These are phyloP conservation scores for Lepidochitona cinerea DNA, from an alignment of 2,888 invertebrate species.

Conservation along the genomic window DNA sequence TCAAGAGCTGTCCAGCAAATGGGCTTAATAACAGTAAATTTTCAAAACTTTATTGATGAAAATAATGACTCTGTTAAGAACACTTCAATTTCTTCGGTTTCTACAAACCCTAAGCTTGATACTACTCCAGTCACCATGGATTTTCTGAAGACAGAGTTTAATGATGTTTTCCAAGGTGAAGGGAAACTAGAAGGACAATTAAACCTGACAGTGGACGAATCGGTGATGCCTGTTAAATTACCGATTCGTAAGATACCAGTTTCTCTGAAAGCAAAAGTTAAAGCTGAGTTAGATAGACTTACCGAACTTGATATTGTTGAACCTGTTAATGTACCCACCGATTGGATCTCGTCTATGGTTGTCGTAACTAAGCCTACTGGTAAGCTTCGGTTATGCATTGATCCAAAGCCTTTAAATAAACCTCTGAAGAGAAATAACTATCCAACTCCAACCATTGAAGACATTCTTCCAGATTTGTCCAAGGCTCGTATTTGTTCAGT, in stretches of 20 bases:
- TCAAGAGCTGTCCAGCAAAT: not conserved
- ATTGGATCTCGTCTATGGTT: conserved; percentile 30
- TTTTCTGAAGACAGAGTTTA: not conserved
- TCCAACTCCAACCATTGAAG: conserved; percentile 16
- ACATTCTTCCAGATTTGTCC: conserved; percentile 12
- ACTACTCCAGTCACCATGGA: not conserved
- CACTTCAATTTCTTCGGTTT: not conserved
- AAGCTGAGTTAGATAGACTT: not conserved
- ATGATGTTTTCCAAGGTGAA: conserved; percentile 1
- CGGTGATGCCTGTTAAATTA: not conserved
- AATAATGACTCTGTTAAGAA: not conserved
- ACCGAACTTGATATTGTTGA: conserved; percentile 6
- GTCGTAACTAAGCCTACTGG: conserved; percentile 17
- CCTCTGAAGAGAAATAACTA: conserved; percentile 20
- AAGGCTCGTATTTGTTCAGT: conserved; percentile 13
- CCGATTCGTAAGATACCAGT: no score
- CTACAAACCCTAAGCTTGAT: not conserved
- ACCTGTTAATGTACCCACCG: conserved; percentile 23
- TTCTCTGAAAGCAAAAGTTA: not conserved
- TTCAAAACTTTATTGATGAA: not conserved
- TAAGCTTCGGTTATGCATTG: conserved; percentile 26
- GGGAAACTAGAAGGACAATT: no score
- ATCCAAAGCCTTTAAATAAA: conserved; percentile 30
- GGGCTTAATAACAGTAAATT: not conserved
- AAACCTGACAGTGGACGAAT: conserved; percentile 3